Evolutionary conservation across 2,888 invertebrate species (phyloP).

Genomic region (Schrankia costaestrigalis): DNA sequence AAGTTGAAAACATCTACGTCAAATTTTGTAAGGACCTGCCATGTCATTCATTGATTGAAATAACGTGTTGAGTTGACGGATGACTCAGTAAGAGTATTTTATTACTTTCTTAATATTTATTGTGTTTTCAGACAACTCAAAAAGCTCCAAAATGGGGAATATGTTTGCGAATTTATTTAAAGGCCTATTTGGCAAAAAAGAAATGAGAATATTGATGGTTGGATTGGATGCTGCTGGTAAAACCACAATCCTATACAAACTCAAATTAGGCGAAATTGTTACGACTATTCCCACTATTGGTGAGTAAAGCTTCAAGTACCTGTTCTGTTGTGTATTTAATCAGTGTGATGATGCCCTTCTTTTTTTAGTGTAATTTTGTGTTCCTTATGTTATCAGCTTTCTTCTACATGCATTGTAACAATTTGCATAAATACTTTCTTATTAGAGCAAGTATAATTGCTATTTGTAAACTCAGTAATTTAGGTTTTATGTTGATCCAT

Average conservation of each 20-base stretch:
- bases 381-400: too few relatives aligned
- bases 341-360: too few relatives aligned
- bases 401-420: too few relatives aligned
- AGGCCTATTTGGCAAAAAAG: slow-evolving; percentile 99
- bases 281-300: slow-evolving; percentile 99
- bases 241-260: slow-evolving; percentile 99
- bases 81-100: slow-evolving; percentile 66
- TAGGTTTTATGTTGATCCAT: too few relatives aligned
- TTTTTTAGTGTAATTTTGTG: too few relatives aligned
- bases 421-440: too few relatives aligned
- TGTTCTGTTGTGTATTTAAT: too few relatives aligned
- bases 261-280: slow-evolving; percentile 99
- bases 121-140: slow-evolving; percentile 72
- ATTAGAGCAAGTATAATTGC: too few relatives aligned
- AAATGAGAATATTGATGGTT: slow-evolving; percentile 99
- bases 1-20: slow-evolving; percentile 32
- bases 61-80: slow-evolving; percentile 63
- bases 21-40: slow-evolving; percentile 63
- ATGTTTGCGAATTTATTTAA: slow-evolving; percentile 98
- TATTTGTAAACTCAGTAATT: too few relatives aligned
- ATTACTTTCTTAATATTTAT: slow-evolving; percentile 42
- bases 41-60: slow-evolving; percentile 79
- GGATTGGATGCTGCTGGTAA: slow-evolving; percentile 99
- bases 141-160: slow-evolving; percentile 94
- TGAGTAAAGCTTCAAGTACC: too few relatives aligned